Conservation (phyloP, 2,888 invertebrate species). For the Ganaspis brasiliensis region DNA sequence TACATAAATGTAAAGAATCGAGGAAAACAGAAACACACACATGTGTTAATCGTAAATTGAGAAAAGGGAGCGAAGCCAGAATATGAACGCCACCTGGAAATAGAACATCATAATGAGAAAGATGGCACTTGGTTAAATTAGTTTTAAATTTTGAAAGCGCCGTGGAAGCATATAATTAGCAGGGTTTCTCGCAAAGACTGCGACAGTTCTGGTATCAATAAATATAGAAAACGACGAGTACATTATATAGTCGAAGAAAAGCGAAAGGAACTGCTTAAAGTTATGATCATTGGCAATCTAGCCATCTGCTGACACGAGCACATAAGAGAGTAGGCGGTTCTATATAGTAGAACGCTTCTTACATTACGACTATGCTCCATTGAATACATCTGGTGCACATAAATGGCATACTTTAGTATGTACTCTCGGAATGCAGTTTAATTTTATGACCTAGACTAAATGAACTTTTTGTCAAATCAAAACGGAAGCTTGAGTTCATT, state of each 20-base stretch:
- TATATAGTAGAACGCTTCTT: conserved; percentile 24
- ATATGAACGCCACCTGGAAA: conserved; percentile 32
- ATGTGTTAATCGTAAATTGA: conserved; percentile 23
- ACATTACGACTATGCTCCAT: conserved; percentile 22
- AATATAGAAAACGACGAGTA: conserved; percentile 19
- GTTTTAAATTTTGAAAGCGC: conserved; percentile 24
- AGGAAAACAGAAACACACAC: not conserved
- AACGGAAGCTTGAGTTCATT: not conserved
- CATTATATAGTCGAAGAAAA: conserved; percentile 41
- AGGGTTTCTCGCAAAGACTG: conserved; percentile 28
- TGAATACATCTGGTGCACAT: conserved; percentile 44
- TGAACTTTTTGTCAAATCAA: conserved; percentile 3
- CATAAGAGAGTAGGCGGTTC: conserved; percentile 40
- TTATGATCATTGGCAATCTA: conserved; percentile 46
- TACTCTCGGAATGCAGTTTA: conserved; percentile 32
- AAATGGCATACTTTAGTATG: conserved; percentile 40
- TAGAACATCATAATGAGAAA: not conserved
- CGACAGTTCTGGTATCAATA: conserved; percentile 31
- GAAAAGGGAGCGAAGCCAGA: not conserved
- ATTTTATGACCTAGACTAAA: conserved; percentile 19
- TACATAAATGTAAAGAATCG: no score
- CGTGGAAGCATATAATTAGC: conserved; percentile 21
- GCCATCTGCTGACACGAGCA: conserved; percentile 43
- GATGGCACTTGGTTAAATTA: no score
- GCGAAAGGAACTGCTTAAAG: conserved; percentile 40